Evolutionary conservation across 2,888 invertebrate genomes (phyloP), one percentile per base, ranked within the genome.

Genomic region (Stenchaetothrips biformis): DNA sequence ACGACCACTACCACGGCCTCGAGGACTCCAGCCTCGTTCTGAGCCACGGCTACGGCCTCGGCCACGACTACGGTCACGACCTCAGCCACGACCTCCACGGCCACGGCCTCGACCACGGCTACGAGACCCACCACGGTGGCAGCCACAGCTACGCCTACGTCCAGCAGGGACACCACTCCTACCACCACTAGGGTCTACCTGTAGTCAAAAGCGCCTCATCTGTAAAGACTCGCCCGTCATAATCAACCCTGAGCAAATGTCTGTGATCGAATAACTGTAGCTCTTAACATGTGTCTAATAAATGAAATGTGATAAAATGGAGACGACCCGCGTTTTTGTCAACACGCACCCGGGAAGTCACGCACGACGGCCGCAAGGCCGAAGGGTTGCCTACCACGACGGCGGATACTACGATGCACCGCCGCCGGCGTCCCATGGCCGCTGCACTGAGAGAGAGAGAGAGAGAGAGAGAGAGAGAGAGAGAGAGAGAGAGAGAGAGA

Each of bases 81-180:
- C 53, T 53, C 53, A 18, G 67, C 67, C 25, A 74, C 67, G 67
- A 25, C 25, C 18, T 18, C 13, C 59, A 16, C 11, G 16, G 18
- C 59, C 11, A 8, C 25, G 11, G 67, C 67, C 21, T 11, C 25
- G 25, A 25, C 67, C 67, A 25, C 67, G 25, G 21, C 67, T 74
- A 74, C 53, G 53, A 53, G 53, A 53, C 53, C 53, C 13, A 53
- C 16, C 13, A 53, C 67, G 67, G 67, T 25, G 67, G 67, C 67
- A 74, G 67, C 67, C 67, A 74, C 67, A 74, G 67, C 67, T 74
- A 74, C 67, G 67, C 67, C 25, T 74, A 74, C 67, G 21, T 74
- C 67, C 67, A 74, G 67, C 67, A 74, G 67, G 67, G 67, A 21
- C 25, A 74, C 67, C 11, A 7, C 67, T 11, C 9, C 25, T 74